Evolutionary conservation across 2,113 vertebrate species (phyloP), one percentile per base, ranked within the genome.

Genomic region (Cyphomyrus discorhynchus): DNA sequence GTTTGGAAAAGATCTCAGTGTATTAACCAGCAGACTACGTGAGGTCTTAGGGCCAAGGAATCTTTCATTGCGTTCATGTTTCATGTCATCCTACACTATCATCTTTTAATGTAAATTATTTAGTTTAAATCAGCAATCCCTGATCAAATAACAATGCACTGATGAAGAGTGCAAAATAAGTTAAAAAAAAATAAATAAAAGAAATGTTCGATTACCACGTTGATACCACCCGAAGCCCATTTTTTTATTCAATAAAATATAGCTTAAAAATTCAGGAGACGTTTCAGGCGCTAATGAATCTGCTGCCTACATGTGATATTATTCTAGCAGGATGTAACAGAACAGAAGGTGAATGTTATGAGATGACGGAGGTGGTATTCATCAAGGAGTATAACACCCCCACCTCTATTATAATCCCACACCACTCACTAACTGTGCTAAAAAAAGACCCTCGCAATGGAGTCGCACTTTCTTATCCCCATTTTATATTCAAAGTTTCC

Each of bases 201-300:
- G 82, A 89, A 87, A 92, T 89, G 80, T 90, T 92, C 91, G 93
- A 92, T 92, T 93, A 92, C 91, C 91, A 90, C 86, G 91, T 90
- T 87, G 62, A 31, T 70, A 70, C 62, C 62, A 70, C 27, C 62
- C n/a, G 27, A 90, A 93, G 90, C 84, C 90, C 88, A 92, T 80
- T 90, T 92, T 93, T 92, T 92, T 92, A 83, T 89, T 91, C 52
- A 91, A 91, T 94, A 91, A 93, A 95, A 93, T 89, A 93, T 87
- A 90, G 90, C 93, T 95, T 93, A 94, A 95, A 94, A 93, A 94
- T 94, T 93, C 93, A 94, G 92, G 80, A 93, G 92, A 90, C 93
- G 92, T 93, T 95, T 93, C 91, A 52, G 91, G 90, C 88, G 92
- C 92, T 94, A 94, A 95, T 95, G 94, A 95, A 93, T 91, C 92